phyloP scores from a whole-genome alignment of 2,888 invertebrate genomes.

The Heterodera filipjevi region DNA sequence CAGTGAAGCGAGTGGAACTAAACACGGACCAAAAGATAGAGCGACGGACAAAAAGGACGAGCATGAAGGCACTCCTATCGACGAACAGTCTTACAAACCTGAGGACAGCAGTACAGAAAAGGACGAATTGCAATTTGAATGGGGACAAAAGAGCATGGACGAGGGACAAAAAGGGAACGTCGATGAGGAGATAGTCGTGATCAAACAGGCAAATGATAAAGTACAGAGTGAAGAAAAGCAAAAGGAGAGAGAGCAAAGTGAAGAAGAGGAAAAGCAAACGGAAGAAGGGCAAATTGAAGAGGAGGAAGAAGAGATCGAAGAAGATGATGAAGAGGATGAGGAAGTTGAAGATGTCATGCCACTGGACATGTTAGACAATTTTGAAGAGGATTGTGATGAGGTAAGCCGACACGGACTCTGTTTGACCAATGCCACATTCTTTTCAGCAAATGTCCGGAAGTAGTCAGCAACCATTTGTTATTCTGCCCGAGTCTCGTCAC shows the following conservation, averaged over 20 bases:
- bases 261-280: not conserved
- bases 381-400: not conserved
- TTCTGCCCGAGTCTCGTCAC: too few species aligned
- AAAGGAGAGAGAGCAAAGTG: too few species aligned
- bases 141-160: not conserved
- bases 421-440: too few species aligned
- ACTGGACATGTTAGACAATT: not conserved
- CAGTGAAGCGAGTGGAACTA: not conserved
- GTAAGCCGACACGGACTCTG: too few species aligned
- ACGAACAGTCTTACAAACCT: not conserved
- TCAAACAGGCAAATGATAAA: too few species aligned
- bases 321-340: not conserved
- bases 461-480: too few species aligned
- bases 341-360: not conserved
- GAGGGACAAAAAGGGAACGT: not conserved
- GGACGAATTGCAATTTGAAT: not conserved
- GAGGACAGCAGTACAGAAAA: not conserved
- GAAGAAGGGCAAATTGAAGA: not conserved
- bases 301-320: not conserved
- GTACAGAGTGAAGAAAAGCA: too few species aligned
- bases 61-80: not conserved
- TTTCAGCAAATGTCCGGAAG: too few species aligned
- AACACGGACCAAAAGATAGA: not conserved
- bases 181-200: not conserved
- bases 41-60: not conserved